Evolutionary conservation across 1,140 invertebrate species (phyloP).

Genomic region (Macrobrachium nipponense): DNA sequence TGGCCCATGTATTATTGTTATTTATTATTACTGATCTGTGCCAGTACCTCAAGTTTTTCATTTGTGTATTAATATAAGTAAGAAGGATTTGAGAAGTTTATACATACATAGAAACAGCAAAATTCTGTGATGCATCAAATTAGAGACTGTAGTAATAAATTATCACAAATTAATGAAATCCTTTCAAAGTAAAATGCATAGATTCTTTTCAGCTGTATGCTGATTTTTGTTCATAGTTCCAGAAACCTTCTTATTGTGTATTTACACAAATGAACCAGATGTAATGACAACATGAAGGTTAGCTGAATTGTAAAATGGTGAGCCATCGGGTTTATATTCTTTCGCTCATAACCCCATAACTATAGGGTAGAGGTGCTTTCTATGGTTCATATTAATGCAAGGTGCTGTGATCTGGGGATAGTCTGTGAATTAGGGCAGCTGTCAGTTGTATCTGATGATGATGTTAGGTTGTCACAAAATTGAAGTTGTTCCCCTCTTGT

Average conservation of each 20-base stretch:
- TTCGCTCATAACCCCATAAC: slow-evolving; percentile 60
- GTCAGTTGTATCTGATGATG: slow-evolving; percentile 31
- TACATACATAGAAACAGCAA: not conserved
- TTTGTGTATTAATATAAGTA: slow-evolving; percentile 29
- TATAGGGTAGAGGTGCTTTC: slow-evolving; percentile 61
- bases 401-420: slow-evolving; percentile 61
- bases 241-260: too few species aligned
- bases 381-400: slow-evolving; percentile 61
- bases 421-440: slow-evolving; percentile 61
- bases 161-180: too few species aligned
- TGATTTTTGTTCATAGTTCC: too few species aligned
- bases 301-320: slow-evolving; percentile 5
- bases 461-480: not conserved
- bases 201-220: too few species aligned
- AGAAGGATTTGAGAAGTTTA: not conserved
- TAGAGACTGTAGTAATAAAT: too few species aligned
- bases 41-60: slow-evolving; percentile 51
- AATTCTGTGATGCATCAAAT: too few species aligned
- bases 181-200: too few species aligned
- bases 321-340: slow-evolving; percentile 53
- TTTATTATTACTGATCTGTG: slow-evolving; percentile 52
- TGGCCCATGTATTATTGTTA: slow-evolving; percentile 39
- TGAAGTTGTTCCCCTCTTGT: slow-evolving; percentile 6
- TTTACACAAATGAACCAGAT: too few species aligned
- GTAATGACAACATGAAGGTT: too few species aligned